Conservation (phyloP, 1,140 invertebrate species). For the Hirudo medicinalis region DNA sequence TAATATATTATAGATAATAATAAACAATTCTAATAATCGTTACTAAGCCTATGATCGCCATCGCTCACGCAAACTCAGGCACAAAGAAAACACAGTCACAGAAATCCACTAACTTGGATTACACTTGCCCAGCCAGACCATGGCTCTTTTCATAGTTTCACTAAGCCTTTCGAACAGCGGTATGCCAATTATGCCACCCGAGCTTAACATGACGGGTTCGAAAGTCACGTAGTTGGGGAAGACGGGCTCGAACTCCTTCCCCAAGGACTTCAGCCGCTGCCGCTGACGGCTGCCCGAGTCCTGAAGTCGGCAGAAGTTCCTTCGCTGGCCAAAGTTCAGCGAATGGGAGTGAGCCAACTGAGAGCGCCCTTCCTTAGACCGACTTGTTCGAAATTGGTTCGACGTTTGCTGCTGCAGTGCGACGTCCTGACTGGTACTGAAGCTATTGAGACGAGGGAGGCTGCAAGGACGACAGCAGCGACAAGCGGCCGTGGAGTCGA, state of each 20-base stretch:
- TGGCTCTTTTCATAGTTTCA: conserved; percentile 19
- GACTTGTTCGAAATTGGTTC: too few relatives aligned
- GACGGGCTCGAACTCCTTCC: not conserved
- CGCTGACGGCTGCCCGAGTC: not conserved
- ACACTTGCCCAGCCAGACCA: conserved; percentile 14
- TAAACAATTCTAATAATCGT: too few relatives aligned
- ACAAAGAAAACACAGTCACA: not conserved
- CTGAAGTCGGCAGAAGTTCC: not conserved
- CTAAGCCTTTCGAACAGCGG: conserved; percentile 20
- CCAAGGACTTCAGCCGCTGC: not conserved
- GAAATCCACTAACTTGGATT: conserved; percentile 2
- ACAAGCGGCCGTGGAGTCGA: too few relatives aligned
- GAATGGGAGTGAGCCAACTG: not conserved
- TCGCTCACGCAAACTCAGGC: not conserved
- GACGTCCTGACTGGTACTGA: not conserved
- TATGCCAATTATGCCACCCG: conserved; percentile 13
- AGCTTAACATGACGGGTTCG: conserved; percentile 16
- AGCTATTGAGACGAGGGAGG: not conserved
- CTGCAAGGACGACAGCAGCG: too few relatives aligned
- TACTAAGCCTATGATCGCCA: too few relatives aligned
- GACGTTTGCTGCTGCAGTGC: not conserved
- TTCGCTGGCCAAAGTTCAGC: not conserved
- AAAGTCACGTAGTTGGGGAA: conserved; percentile 14
- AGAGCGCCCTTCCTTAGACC: too few relatives aligned
- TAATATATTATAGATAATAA: too few relatives aligned